Base-by-base conservation (phyloP, 2,888 invertebrate genomes). In the Aspidiotus rigidus region DNA sequence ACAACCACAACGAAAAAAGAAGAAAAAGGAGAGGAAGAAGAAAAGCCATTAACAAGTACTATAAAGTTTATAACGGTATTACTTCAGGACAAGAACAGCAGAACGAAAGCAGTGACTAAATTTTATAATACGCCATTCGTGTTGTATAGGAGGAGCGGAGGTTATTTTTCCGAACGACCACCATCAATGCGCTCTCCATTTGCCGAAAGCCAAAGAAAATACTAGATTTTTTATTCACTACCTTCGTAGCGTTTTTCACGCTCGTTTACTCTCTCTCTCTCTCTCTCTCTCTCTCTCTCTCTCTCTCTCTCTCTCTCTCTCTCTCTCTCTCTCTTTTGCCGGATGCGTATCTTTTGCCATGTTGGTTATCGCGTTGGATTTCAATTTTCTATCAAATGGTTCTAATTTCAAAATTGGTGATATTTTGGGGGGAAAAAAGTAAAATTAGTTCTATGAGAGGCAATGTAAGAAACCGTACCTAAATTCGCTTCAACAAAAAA, bases 211-310 rank as follows among this genome's bases (percentile, higher is more conserved):
- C 49, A 59, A 59, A 39, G 39, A 11, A 59, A 59, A 59, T 13
- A 28, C 59, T 8, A 59, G 59, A 55, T 16, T 13, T 16, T 55
- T 55, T 55, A 16, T 7, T 16, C 56, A 55, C 56, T 55, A 55
- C 17, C 17, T 7, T n/a, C 15, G 3, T n/a, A 2, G n/a, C 56
- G 8, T 8, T 16, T 7, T 55, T 55, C 7, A 28, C 28, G 5
- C 28, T 53, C 53, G 16, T 9, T 17, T 55, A 9, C 56, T 17
- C 3, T 55, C 56, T 55, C 1, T 17, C 2, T 55, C 56, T 9
- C 56, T 53, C 5, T 53, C 15, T 53, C 11, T 3, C 15, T 11
- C 15, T 15, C n/a, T 53, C 5, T 53, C 15, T 53, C 11, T 3
- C 15, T 11, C 15, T 15, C n/a, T n/a, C n/a, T n/a, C n/a, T n/a